Evolutionary conservation across 2,888 invertebrate species (phyloP).

Genomic region (Pheosia tremula): DNA sequence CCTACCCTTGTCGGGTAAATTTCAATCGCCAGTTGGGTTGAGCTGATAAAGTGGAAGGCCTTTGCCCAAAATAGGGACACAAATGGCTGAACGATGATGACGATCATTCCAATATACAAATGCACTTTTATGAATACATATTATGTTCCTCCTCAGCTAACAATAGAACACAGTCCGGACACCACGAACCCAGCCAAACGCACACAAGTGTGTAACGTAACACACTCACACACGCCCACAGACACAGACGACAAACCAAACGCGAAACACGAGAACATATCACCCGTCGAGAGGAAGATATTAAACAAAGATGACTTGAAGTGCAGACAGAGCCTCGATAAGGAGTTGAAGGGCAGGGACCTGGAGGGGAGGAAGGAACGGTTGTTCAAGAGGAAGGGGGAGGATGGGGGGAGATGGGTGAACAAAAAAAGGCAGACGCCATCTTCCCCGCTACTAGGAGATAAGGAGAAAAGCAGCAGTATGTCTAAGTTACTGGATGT

Average conservation of each 20-base stretch:
- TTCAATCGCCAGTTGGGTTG: too few relatives aligned
- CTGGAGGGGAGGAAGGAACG: conserved; percentile 63
- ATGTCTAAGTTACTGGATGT: conserved; percentile 93
- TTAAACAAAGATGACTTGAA: conserved; percentile 41
- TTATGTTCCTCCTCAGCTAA: conserved; percentile 83
- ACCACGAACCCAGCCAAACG: conserved; percentile 61
- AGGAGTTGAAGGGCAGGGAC: conserved; percentile 78
- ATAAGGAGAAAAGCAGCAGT: conserved; percentile 93
- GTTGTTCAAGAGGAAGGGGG: conserved; percentile 75
- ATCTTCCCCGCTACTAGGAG: conserved; percentile 78
- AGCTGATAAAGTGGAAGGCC: too few relatives aligned
- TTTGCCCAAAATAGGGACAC: too few relatives aligned
- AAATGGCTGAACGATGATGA: too few relatives aligned
- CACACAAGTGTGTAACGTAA: conserved; percentile 21
- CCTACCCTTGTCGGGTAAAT: too few relatives aligned
- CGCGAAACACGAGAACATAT: conserved; percentile 55
- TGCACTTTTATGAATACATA: too few relatives aligned
- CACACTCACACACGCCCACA: conserved; percentile 19
- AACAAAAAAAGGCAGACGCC: conserved; percentile 69
- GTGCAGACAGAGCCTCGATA: conserved; percentile 61
- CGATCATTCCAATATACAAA: too few relatives aligned
- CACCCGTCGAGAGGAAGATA: conserved; percentile 85
- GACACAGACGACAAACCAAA: conserved; percentile 35
- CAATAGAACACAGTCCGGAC: conserved; percentile 95
- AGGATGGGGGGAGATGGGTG: conserved; percentile 64